phyloP scores from a whole-genome alignment of 2,888 invertebrate species.

The Sinhomidia bicolor region DNA sequence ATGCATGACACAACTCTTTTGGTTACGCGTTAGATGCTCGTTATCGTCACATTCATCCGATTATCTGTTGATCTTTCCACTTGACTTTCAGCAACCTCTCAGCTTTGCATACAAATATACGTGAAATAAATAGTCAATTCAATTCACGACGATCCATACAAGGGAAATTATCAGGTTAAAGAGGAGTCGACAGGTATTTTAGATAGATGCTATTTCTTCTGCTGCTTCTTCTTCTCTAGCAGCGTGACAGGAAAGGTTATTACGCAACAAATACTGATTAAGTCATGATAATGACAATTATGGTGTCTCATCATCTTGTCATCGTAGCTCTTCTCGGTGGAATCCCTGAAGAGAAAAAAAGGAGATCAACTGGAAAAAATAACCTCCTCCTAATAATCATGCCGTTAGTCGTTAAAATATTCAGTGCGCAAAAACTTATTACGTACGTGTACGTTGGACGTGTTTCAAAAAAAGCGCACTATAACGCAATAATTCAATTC shows the following conservation, averaged over 20 bases:
- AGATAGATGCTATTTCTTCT: conserved; percentile 5
- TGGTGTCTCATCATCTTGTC: conserved; percentile 18
- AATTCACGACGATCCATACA: neutral
- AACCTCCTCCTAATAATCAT: neutral
- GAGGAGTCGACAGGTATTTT: conserved; percentile 42
- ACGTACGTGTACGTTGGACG: neutral
- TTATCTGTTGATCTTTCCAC: conserved; percentile 45
- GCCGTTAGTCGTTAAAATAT: neutral
- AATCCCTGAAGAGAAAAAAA: neutral
- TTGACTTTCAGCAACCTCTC: neutral
- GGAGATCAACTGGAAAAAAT: conserved; percentile 33
- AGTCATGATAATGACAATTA: conserved; percentile 18
- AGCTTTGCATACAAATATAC: neutral
- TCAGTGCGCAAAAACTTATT: neutral
- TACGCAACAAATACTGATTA: conserved; percentile 40
- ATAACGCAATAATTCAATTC: conserved; percentile 7
- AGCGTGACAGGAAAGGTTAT: conserved; percentile 52
- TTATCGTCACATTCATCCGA: conserved; percentile 45
- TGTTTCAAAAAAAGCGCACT: neutral
- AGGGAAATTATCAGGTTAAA: conserved; percentile 28
- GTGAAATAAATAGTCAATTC: neutral
- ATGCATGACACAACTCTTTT: conserved; percentile 59
- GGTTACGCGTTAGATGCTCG: conserved; percentile 44
- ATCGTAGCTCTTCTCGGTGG: neutral
- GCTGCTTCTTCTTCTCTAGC: neutral